Evolutionary conservation across 2,888 invertebrate species (phyloP), one percentile per base, ranked within the genome.

Genomic region (Oligia fasciuncula): DNA sequence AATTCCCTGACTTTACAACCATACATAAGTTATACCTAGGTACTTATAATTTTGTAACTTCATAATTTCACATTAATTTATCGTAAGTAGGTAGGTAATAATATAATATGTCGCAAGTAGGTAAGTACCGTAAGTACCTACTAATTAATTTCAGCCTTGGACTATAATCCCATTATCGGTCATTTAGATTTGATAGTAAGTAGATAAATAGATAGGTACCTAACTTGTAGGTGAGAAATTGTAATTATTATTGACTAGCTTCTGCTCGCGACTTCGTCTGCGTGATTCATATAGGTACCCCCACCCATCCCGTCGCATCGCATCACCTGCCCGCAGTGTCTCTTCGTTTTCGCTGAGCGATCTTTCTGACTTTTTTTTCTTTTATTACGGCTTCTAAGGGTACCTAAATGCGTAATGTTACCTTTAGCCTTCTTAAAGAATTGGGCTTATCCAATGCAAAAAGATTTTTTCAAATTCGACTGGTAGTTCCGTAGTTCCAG

Each of bases 121-220:
- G 13, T 73, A 57, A 14, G 11, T 49, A 3, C 13, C 35, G 17
- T 40, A 46, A 9, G 23, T 73, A 57, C 1, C 35, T n/a, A 73
- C 68, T 57, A 51, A 79, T 73, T 78, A 51, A 69, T 68, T 69
- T 65, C 63, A 69, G 67, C 71, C 69, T 74, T 76, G 76, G 70
- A 77, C 54, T 67, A 23, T 69, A 69, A 80, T 85, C 76, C 19
- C 0, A 14, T 67, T 78, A 86, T 86, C 84, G 86, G 86, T 84
- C 86, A 84, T 81, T 68, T 35, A 29, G 46, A 77, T 60, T 72
- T 49, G 46, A 63, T 19, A 19, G 17, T 62, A 73, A 0, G 14
- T 49, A 35, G 35, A 35, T 35, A 35, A 35, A 35, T 35, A 35
- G 35, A n/a, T 54, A 54, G 23, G 17, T 62, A 54, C 1, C 29